Base-by-base conservation (phyloP, 2,888 invertebrate genomes). In the Mamestra brassicae region DNA sequence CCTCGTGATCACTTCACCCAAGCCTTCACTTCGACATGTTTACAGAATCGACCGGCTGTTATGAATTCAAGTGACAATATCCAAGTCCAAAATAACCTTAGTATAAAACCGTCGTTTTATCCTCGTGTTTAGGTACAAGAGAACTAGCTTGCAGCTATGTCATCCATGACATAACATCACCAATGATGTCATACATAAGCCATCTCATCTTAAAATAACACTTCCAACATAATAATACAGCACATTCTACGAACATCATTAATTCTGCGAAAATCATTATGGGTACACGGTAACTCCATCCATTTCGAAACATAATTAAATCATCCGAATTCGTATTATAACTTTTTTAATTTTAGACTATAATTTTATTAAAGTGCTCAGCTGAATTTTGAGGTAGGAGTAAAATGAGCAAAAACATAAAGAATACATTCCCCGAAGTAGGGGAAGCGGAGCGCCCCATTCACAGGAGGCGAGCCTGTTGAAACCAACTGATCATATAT, bases 151-250 rank as follows among this genome's bases (percentile, higher is more conserved):
- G 11, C 3, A 54, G 15, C 38, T 15, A 77, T 55, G 71, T 26
- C 54, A 67, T 34, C 15, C 6, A 15, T 55, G 45, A 52, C 45
- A 61, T 78, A 26, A n/a, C 15, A 52, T 76, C 47, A 55, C 17
- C 61, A 50, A 36, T 76, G 61, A 78, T 62, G 61, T 76, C 78
- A 76, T 78, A 42, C 17, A 34, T 47, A 17, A 26, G 60, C 54
- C 60, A 61, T 34, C 34, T 70, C 11, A 11, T 4, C n/a, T 54
- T 38, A 0, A 61, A 76, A 69, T 78, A 70, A 54, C n/a, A 45
- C 4, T 47, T 38, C 36, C 2, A 61, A 34, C 3, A 17, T 70
- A 42, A 66, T 58, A 42, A 50, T 50, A 50, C 36, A 42, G n/a
- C 17, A 34, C 11, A 13, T 7, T 15, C 26, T 55, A n/a, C 4